Evolutionary conservation across 2,113 vertebrate species (phyloP), one percentile per base, ranked within the genome.

Genomic region (Cercopithecus mona): DNA sequence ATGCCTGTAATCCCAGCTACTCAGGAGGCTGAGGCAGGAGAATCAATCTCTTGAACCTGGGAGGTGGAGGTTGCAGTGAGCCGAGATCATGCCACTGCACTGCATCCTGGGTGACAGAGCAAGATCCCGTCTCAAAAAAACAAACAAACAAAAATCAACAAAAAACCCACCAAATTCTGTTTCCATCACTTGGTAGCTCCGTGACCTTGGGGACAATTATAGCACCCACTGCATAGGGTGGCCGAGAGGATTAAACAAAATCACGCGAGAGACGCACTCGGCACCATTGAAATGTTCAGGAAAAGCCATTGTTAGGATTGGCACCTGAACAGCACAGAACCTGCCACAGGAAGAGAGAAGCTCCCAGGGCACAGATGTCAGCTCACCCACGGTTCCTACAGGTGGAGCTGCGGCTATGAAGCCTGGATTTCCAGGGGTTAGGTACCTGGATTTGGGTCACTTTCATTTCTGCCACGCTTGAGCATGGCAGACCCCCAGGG

Each of bases 401-500:
- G 87, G 43, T 0, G 22, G 57, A 81, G 27, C 40, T 43, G 32
- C 5, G 43, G 38, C 43, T 12, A 23, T 52, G 45, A 7, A 14
- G 48, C n/a, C 8, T 57, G 9, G 20, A 32, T 83, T 40, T 78
- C 75, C 30, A 25, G 50, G n/a, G 20, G 1, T 1, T 13, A 12
- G 48, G 25, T 68, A 89, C 70, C 50, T 40, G 48, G 45, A 32
- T 45, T 52, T 10, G 45, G 45, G 35, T 64, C 66, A 9, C 43
- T 13, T 5, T n/a, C 13, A 35, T 7, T 0, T 20, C 40, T 72
- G 72, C 35, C 45, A 18, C 2, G 4, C 52, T 48, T 38, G 25
- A 64, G 22, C 8, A 3, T 0, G 52, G 75, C 38, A 8, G 16
- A 9, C 0, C 12, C 16, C 7, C 43, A 5, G 48, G 78, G 18